Percentiles rank a stretch among this genome's conserved stretches.
Evolutionary conservation across 1,140 invertebrate species (phyloP).

Genomic region (Scaptomyza montana): DNA sequence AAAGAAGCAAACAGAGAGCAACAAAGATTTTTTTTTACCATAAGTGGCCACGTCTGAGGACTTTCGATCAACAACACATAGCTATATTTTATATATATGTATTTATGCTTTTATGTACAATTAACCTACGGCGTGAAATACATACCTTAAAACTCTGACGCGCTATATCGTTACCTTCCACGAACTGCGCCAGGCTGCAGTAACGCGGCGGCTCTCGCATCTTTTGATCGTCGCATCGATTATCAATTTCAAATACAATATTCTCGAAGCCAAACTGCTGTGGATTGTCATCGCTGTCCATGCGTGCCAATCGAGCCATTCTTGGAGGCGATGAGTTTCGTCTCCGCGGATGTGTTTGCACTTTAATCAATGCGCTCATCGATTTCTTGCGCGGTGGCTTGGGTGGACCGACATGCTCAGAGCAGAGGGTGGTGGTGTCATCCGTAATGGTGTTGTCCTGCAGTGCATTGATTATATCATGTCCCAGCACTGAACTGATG

Average conservation of each 20-base stretch:
- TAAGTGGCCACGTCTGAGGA: slow-evolving; percentile 69
- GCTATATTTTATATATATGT: slow-evolving; percentile 40
- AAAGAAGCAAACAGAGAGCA: slow-evolving; percentile 80
- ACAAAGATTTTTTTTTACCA: slow-evolving; percentile 76
- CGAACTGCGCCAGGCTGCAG: slow-evolving; percentile 90
- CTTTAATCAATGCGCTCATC: slow-evolving; percentile 54
- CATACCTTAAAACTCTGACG: slow-evolving; percentile 88
- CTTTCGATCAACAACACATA: slow-evolving; percentile 63
- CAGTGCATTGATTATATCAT: slow-evolving; percentile 87
- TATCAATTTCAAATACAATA: slow-evolving; percentile 86
- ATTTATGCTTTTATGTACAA: slow-evolving; percentile 40
- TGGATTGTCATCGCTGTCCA: slow-evolving; percentile 84
- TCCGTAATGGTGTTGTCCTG: slow-evolving; percentile 88
- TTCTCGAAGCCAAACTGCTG: slow-evolving; percentile 89
- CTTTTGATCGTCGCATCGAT: slow-evolving; percentile 85
- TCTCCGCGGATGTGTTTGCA: slow-evolving; percentile 77
- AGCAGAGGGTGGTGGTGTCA: slow-evolving; percentile 87
- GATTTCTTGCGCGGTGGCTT: slow-evolving; percentile 73
- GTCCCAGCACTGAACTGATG: slow-evolving; percentile 89
- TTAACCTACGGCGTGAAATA: slow-evolving; percentile 24
- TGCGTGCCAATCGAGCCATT: slow-evolving; percentile 53
- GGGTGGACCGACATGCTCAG: slow-evolving; percentile 82
- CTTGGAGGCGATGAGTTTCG: slow-evolving; percentile 83
- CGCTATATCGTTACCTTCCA: slow-evolving; percentile 91
- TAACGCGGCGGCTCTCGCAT: slow-evolving; percentile 86